Evolutionary conservation across 2,797 vertebrate genomes (phyloP).

Genomic region (Anomalospiza imberbis): DNA sequence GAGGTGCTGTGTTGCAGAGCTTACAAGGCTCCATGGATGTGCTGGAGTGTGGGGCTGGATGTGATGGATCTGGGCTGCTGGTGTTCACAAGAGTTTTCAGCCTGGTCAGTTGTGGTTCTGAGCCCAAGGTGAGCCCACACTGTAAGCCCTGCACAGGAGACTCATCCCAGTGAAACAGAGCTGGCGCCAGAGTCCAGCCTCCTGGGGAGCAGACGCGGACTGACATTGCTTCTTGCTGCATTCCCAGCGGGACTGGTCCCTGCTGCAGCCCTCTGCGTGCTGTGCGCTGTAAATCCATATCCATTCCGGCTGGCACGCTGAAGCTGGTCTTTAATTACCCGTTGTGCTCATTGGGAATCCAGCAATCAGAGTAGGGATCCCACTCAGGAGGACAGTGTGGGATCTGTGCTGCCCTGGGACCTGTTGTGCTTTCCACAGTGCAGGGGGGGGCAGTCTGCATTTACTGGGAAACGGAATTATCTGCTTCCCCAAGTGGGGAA

Average conservation of each 20-base stretch:
- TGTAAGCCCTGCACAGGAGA: accelerated
- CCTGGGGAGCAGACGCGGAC: accelerated
- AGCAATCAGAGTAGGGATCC: background rate
- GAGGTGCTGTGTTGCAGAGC: accelerated
- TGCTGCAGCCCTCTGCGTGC: background rate
- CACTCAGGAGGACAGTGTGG: accelerated
- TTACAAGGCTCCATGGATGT: accelerated
- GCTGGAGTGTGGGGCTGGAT: background rate
- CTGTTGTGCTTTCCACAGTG: background rate
- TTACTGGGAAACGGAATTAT: conserved; percentile 2
- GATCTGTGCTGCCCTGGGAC: background rate
- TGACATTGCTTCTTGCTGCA: background rate
- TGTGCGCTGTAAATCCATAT: background rate
- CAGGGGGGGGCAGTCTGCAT: background rate
- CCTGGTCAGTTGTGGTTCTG: background rate
- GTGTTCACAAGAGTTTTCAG: background rate
- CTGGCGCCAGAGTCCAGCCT: background rate
- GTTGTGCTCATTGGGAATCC: background rate
- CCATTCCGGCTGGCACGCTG: background rate
- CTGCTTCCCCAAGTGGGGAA: conserved; percentile 21
- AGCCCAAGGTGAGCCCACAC: background rate
- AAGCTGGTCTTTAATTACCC: background rate
- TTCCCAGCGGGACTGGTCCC: background rate
- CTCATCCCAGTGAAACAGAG: background rate
- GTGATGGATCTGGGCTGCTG: background rate